phyloP scores from a whole-genome alignment of 2,888 invertebrate genomes.

The Drosophila paucipuncta region DNA sequence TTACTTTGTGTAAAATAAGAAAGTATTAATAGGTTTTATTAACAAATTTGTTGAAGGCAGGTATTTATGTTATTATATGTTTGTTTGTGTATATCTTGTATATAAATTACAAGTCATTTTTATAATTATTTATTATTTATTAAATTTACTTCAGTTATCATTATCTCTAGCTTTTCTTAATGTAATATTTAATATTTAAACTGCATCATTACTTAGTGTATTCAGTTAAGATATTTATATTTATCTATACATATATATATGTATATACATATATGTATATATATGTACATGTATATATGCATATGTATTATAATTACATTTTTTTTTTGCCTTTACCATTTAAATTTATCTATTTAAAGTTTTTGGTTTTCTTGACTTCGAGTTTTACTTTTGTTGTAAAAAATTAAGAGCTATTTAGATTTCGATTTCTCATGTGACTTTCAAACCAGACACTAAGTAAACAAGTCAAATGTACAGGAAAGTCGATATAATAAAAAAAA shows the following conservation, averaged over 20 bases:
- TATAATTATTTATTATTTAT: constrained; percentile 64
- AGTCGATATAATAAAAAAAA: constrained; percentile 37
- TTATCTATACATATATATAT: constrained; percentile 65
- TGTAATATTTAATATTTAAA: constrained; percentile 54
- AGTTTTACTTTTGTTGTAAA: constrained; percentile 52
- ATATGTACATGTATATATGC: constrained; percentile 56
- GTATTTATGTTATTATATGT: constrained; percentile 83
- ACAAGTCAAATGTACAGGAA: constrained; percentile 46
- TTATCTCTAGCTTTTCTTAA: constrained; percentile 65
- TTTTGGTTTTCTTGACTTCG: constrained; percentile 41
- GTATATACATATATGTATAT: constrained; percentile 62
- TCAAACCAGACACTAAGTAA: constrained; percentile 54
- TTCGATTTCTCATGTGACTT: constrained; percentile 68
- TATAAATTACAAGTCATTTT: constrained; percentile 78
- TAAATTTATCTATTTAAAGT: constrained; percentile 52
- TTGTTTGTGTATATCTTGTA: constrained; percentile 76
- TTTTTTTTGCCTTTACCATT: constrained; percentile 43
- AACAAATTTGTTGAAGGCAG: constrained; percentile 84
- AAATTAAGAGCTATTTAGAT: constrained; percentile 53
- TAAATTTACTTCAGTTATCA: constrained; percentile 64
- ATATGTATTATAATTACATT: constrained; percentile 67
- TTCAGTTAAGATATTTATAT: constrained; percentile 69
- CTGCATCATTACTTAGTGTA: constrained; percentile 68
- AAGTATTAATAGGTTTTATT: constrained; percentile 81
- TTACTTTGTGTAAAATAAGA: constrained; percentile 81